phyloP scores from a whole-genome alignment of 2,888 invertebrate genomes.

The Leptarthrus brevirostris region DNA sequence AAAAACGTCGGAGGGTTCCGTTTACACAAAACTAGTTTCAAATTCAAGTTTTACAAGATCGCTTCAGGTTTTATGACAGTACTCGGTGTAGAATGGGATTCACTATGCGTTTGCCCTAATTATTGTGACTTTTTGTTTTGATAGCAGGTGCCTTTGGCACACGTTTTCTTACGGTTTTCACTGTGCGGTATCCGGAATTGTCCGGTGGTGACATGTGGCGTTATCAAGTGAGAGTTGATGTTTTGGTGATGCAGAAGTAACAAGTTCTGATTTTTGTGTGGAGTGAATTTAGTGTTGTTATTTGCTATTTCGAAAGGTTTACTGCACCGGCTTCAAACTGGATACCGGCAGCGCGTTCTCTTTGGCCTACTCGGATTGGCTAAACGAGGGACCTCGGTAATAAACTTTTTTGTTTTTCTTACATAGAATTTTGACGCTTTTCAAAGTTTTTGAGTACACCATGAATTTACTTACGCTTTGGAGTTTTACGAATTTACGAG shows the following conservation, averaged over 20 bases:
- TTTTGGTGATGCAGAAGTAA: neutral
- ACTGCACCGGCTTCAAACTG: slow-evolving; percentile 58
- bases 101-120: slow-evolving; percentile 48
- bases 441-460: neutral
- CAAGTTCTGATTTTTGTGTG: neutral
- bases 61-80: slow-evolving; percentile 52
- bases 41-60: slow-evolving; percentile 55
- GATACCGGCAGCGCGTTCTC: slow-evolving; percentile 66
- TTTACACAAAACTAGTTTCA: slow-evolving; percentile 51
- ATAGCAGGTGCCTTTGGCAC: slow-evolving; percentile 28
- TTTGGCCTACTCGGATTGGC: slow-evolving; percentile 67
- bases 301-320: neutral
- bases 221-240: neutral
- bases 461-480: too few relatives aligned
- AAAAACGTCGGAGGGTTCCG: slow-evolving; percentile 48
- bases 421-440: neutral
- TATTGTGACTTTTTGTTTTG: slow-evolving; percentile 45
- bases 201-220: slow-evolving; percentile 2
- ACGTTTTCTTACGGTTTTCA: neutral
- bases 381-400: slow-evolving; percentile 65
- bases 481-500: too few relatives aligned
- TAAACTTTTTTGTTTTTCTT: neutral
- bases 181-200: neutral
- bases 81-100: slow-evolving; percentile 48
- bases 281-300: slow-evolving; percentile 1